A percentile compares a stretch with the other conserved stretches of the same genome.
phyloP scores from a whole-genome alignment of 2,888 invertebrate species.

The Lepas anatifera region DNA sequence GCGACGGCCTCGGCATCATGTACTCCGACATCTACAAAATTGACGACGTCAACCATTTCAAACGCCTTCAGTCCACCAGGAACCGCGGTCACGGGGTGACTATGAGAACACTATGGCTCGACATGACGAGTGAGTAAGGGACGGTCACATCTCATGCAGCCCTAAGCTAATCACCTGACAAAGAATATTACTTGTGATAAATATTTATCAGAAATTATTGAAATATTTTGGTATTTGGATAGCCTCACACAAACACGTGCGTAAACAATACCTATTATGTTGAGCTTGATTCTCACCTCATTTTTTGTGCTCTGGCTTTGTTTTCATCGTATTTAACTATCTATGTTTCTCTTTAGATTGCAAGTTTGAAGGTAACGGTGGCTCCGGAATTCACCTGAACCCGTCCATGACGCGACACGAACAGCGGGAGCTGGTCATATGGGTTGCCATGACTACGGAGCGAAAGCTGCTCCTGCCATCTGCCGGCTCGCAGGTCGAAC shows the following conservation, averaged over 20 bases:
- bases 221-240: too few species aligned
- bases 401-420: slow-evolving; percentile 69
- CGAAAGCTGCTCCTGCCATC: slow-evolving; percentile 56
- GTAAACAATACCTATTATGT: too few species aligned
- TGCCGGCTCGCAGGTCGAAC: slow-evolving; percentile 44
- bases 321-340: too few species aligned
- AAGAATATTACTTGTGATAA: too few species aligned
- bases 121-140: not conserved
- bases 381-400: slow-evolving; percentile 84
- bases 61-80: not conserved
- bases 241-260: too few species aligned
- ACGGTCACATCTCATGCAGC: too few species aligned
- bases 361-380: slow-evolving; percentile 63
- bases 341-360: too few species aligned
- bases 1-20: slow-evolving; percentile 84
- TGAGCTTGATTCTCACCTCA: too few species aligned
- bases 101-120: not conserved
- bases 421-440: slow-evolving; percentile 83
- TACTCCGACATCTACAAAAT: slow-evolving; percentile 59
- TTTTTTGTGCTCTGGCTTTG: not conserved
- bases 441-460: slow-evolving; percentile 56
- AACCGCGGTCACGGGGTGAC: not conserved
- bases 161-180: too few species aligned
- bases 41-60: not conserved
- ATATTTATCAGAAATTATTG: too few species aligned